A percentile compares a stretch with the other conserved stretches of the same genome.
phyloP scores from a whole-genome alignment of 2,797 vertebrate genomes.

The Apogon talboti region DNA sequence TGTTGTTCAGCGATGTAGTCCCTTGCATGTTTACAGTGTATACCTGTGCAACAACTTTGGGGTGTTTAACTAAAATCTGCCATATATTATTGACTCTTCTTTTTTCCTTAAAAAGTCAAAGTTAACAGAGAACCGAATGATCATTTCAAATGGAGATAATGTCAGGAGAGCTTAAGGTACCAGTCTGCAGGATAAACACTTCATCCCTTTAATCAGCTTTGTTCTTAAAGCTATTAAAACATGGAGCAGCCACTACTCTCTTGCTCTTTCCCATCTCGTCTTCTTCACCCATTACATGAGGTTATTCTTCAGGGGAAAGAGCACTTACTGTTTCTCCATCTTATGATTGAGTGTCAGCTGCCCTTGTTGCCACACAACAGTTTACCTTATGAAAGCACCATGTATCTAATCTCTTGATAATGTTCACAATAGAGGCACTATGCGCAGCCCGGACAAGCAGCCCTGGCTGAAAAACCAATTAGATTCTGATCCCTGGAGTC shows the following conservation, averaged over 20 bases:
- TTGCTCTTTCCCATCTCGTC: constrained; percentile 51
- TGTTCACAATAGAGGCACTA: constrained; percentile 25
- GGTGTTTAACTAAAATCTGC: too few relatives aligned
- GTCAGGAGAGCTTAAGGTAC: constrained; percentile 63
- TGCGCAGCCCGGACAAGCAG: constrained; percentile 44
- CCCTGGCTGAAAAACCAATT: constrained; percentile 56
- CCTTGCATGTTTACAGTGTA: background rate
- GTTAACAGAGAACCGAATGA: constrained; percentile 19
- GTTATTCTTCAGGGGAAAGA: constrained; percentile 22
- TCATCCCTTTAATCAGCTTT: constrained; percentile 74
- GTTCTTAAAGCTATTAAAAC: constrained; percentile 70
- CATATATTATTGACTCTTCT: too few relatives aligned
- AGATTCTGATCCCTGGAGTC: constrained; percentile 63
- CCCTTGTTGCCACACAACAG: constrained; percentile 45
- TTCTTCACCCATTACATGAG: constrained; percentile 3
- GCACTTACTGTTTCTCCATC: constrained; percentile 48
- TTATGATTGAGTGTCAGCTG: constrained; percentile 56
- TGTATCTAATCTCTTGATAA: constrained; percentile 60
- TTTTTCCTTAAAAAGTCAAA: background rate
- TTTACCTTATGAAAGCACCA: constrained; percentile 59
- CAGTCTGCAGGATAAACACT: constrained; percentile 58
- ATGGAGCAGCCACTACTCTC: constrained; percentile 34
- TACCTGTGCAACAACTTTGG: background rate
- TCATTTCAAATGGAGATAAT: constrained; percentile 36
- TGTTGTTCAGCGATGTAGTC: too few relatives aligned